Conservation (phyloP, 2,888 invertebrate genomes). For the Eudasyphora cyanicolor region DNA sequence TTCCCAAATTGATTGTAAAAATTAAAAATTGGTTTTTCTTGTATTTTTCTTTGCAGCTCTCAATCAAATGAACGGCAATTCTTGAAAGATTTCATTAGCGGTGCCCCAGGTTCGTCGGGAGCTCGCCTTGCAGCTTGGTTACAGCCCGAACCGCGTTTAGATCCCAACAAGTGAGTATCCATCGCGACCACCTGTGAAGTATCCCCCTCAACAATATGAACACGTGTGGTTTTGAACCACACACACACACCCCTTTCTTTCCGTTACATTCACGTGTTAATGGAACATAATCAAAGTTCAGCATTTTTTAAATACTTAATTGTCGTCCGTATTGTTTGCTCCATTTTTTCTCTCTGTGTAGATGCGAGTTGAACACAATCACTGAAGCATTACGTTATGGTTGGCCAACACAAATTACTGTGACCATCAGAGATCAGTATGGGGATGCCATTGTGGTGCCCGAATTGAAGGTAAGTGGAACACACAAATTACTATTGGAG, state of each 20-base stretch:
- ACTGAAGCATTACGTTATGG: constrained; percentile 87
- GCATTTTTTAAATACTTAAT: background rate
- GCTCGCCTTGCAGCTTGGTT: constrained; percentile 97
- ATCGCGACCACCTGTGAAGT: background rate
- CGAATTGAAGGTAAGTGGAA: constrained; percentile 87
- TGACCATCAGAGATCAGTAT: constrained; percentile 94
- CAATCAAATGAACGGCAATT: constrained; percentile 96
- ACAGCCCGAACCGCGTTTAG: constrained; percentile 94
- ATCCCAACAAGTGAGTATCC: constrained; percentile 83
- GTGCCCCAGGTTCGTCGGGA: constrained; percentile 91
- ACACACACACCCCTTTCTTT: background rate
- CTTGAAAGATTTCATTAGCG: constrained; percentile 94
- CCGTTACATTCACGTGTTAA: background rate
- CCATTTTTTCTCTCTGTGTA: constrained; percentile 72
- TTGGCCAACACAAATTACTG: constrained; percentile 90
- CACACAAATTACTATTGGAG: no score
- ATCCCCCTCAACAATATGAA: no score
- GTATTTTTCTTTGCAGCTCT: constrained; percentile 82
- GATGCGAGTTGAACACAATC: constrained; percentile 91
- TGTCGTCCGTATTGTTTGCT: background rate
- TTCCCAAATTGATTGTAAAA: background rate
- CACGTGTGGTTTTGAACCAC: background rate
- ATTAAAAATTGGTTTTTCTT: no score
- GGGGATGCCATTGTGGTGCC: constrained; percentile 92
- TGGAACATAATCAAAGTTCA: background rate